Conservation (phyloP, 1,140 invertebrate genomes). For the Sitophilus oryzae region DNA sequence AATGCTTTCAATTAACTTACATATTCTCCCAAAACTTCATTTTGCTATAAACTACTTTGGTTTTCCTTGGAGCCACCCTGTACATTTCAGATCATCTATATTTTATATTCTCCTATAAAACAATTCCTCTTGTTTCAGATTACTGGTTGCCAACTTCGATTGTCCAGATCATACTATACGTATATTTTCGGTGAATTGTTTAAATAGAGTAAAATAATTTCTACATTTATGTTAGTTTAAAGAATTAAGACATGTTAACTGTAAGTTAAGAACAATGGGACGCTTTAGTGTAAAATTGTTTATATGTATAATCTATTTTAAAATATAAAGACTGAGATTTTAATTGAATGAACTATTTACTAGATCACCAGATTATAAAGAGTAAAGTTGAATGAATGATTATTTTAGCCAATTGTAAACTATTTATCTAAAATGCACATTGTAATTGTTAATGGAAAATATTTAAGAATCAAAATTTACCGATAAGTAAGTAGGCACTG, state of each 20-base stretch:
- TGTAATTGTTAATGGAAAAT: conserved; percentile 9
- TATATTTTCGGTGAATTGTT: conserved; percentile 32
- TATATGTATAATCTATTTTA: conserved; percentile 39
- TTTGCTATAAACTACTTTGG: too few species aligned
- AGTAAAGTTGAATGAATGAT: neutral
- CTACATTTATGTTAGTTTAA: conserved; percentile 26
- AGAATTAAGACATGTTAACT: conserved; percentile 24
- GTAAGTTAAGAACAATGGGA: conserved; percentile 26
- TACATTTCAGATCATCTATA: too few species aligned
- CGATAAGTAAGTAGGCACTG: conserved; percentile 14
- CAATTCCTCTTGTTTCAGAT: conserved; percentile 31
- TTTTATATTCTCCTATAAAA: too few species aligned
- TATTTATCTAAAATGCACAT: conserved; percentile 5
- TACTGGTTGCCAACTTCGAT: conserved; percentile 14
- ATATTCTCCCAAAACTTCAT: too few species aligned
- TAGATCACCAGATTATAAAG: conserved; percentile 11
- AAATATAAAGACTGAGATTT: conserved; percentile 37
- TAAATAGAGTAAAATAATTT: conserved; percentile 16
- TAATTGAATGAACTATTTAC: conserved; percentile 28
- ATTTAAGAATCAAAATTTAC: conserved; percentile 15
- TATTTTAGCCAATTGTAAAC: neutral
- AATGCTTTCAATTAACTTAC: too few species aligned
- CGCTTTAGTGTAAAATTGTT: conserved; percentile 39
- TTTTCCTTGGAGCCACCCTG: too few species aligned
- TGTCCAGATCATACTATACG: conserved; percentile 21